Evolutionary conservation across 2,888 invertebrate species (phyloP).

Genomic region (Myopa tessellatipennis): DNA sequence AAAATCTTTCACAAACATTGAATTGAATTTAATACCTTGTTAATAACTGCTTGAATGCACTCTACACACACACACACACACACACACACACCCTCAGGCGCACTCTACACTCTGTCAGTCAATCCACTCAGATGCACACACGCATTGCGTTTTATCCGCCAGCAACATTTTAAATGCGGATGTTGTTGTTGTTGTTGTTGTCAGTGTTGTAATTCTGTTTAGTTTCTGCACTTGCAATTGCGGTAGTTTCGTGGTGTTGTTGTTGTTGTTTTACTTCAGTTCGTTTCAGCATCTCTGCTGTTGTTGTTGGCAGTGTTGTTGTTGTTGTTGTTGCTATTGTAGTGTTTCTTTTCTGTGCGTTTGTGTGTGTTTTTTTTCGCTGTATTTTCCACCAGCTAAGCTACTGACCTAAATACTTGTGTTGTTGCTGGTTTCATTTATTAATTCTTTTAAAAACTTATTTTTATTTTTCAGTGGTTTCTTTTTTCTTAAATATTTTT

Average conservation of each 20-base stretch:
- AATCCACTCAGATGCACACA: background rate
- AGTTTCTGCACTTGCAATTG: constrained; percentile 39
- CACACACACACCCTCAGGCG: background rate
- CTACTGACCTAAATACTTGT: constrained; percentile 61
- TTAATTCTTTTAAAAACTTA: too few relatives aligned
- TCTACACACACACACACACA: background rate
- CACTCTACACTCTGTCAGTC: background rate
- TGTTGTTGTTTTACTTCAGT: constrained; percentile 32
- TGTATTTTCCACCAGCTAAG: constrained; percentile 26
- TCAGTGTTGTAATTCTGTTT: constrained; percentile 1
- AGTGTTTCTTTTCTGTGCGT: background rate
- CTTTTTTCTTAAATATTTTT: constrained; percentile 1
- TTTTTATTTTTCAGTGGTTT: background rate
- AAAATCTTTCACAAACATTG: background rate
- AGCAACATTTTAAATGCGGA: constrained; percentile 50
- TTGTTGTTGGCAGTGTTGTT: constrained; percentile 41
- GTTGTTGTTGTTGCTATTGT: constrained; percentile 40
- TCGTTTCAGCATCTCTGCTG: constrained; percentile 40
- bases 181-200: constrained; percentile 43
- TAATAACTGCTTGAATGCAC: background rate
- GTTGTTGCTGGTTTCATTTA: constrained; percentile 8
- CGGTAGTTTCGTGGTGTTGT: constrained; percentile 38
- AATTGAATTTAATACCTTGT: background rate
- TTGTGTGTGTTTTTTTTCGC: too few relatives aligned
- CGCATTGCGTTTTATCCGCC: constrained; percentile 40